Evolutionary conservation across 2,888 invertebrate species (phyloP), one percentile per base, ranked within the genome.

Genomic region (Eupithecia dodoneata): DNA sequence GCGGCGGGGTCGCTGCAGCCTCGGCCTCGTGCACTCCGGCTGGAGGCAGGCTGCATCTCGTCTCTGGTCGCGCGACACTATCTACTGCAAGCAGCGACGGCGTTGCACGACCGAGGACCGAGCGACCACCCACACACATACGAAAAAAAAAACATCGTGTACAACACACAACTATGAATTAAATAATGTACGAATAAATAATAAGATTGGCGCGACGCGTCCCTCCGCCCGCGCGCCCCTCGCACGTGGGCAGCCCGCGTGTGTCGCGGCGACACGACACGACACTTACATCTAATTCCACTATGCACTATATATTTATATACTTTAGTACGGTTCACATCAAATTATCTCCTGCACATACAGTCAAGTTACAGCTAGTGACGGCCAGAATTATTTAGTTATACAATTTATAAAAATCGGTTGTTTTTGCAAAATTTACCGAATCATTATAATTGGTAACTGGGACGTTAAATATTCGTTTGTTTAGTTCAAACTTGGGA

Each of bases 311-410:
- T 76, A 77, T n/a, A 42, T 74, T 66, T 85, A 85, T 81, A 84
- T 83, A 83, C 75, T 67, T 80, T 84, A 90, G 88, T 89, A 89
- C 83, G 84, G 85, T 85, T 82, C 88, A 90, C 91, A 89, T 89
- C 87, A 85, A 89, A 90, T 89, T 83, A 86, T 86, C 86, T 85
- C 79, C 83, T 82, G 83, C 88, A 88, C 88, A 85, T 85, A 88
- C 87, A 89, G 85, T 82, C 84, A 86, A 86, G 85, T 90, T 89
- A 90, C 85, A 45, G 75, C 88, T 89, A 88, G 81, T 83, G 87
- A 87, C 90, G 87, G 86, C 76, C 81, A 80, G 78, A 82, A 78
- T 75, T 72, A 79, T 77, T 70, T 72, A 78, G 76, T 76, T 76
- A 80, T 71, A 80, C 72, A 78, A 74, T 73, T 75, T 55, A 78